Evolutionary conservation across 2,888 invertebrate genomes (phyloP).

Genomic region (Scaptomyza polygonia): DNA sequence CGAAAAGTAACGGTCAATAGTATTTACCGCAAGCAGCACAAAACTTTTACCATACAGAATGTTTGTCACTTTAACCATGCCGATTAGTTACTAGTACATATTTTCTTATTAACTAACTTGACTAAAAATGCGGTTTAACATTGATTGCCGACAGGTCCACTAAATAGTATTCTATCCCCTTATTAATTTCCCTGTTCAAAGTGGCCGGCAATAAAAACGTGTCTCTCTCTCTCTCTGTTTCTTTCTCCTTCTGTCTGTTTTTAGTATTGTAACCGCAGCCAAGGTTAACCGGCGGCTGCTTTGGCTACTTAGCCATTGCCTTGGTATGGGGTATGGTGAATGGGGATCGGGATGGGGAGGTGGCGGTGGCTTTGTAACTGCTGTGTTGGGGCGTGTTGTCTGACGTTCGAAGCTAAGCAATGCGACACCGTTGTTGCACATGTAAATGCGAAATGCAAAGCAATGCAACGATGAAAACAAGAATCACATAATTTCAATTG

Average conservation of each 20-base stretch:
- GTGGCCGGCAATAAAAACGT: not conserved
- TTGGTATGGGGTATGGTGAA: conserved; percentile 1
- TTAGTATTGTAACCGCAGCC: conserved; percentile 60
- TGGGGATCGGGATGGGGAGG: not conserved
- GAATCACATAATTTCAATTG: conserved; percentile 27
- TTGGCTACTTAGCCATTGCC: conserved; percentile 42
- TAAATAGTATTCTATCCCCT: not conserved
- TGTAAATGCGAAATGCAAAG: conserved; percentile 13
- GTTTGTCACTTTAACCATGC: conserved; percentile 37
- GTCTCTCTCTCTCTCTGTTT: conserved; percentile 6
- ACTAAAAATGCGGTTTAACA: conserved; percentile 62
- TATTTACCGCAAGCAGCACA: too few species aligned
- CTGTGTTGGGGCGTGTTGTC: conserved; percentile 18
- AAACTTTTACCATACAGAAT: not conserved
- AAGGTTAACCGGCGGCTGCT: conserved; percentile 63
- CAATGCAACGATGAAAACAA: not conserved
- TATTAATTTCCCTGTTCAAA: not conserved
- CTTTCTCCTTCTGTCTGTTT: not conserved
- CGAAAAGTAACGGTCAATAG: too few species aligned
- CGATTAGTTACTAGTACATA: conserved; percentile 18
- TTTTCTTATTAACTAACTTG: conserved; percentile 42
- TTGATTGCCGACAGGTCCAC: conserved; percentile 32
- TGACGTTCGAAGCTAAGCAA: conserved; percentile 20
- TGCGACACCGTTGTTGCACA: conserved; percentile 53
- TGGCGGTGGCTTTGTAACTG: not conserved